These are phyloP conservation scores for Campylomormyrus numenius DNA, from an alignment of 2,113 vertebrate genomes.

Conservation along the genomic window DNA sequence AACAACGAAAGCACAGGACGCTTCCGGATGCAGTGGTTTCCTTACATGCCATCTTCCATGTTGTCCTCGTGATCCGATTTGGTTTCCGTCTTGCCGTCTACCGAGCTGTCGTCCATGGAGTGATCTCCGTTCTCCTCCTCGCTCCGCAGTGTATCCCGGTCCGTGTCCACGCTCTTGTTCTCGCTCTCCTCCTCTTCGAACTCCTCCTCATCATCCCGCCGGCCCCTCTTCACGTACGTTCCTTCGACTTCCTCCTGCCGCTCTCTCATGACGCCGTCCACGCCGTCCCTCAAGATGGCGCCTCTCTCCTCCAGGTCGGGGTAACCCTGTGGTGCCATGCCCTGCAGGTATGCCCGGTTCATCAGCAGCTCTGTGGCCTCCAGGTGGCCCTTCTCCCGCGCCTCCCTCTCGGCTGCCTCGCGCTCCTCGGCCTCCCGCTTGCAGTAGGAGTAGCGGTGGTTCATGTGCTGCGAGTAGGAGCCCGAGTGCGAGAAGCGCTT, in stretches of 20 bases:
- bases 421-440: constrained; percentile 97
- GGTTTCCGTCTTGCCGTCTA: constrained; percentile 98
- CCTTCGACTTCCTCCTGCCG: constrained; percentile 85
- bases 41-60: constrained; percentile 72
- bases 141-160: constrained; percentile 93
- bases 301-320: constrained; percentile 90
- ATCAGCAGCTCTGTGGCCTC: constrained; percentile 96
- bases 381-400: constrained; percentile 88
- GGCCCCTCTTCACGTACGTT: constrained; percentile 81
- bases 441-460: constrained; percentile 99
- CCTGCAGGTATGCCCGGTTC: constrained; percentile 93
- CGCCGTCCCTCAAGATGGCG: constrained; percentile 35
- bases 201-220: constrained; percentile 88
- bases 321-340: constrained; percentile 89
- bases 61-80: constrained; percentile 97
- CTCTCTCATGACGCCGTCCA: constrained; percentile 67
- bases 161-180: constrained; percentile 98
- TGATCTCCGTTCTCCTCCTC: constrained; percentile 96
- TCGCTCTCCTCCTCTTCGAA: constrained; percentile 81
- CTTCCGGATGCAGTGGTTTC: constrained; percentile 71
- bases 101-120: constrained; percentile 97
- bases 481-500: constrained; percentile 98
- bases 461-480: constrained; percentile 98
- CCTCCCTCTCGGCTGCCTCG: constrained; percentile 91
- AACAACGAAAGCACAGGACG: constrained; percentile 53